These are phyloP conservation scores for Gonocerus acuteangulatus DNA, from an alignment of 2,888 invertebrate species.

Conservation along the genomic window DNA sequence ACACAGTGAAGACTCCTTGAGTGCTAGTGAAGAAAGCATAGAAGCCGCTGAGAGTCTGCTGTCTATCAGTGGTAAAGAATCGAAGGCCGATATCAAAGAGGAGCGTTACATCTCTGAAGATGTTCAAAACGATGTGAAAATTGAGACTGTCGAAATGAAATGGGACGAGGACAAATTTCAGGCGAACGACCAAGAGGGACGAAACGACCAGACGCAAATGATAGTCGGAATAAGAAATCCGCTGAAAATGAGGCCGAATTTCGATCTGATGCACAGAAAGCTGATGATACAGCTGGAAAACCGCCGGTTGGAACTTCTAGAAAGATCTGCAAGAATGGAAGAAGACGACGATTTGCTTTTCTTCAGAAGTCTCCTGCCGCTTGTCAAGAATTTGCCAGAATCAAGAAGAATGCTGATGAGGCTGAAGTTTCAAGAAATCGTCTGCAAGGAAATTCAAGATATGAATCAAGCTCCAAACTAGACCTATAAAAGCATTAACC, in stretches of 20 bases:
- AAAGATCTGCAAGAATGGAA: background rate
- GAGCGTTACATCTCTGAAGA: too few species aligned
- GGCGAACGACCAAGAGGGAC: too few species aligned
- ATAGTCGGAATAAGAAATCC: background rate
- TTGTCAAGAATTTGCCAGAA: constrained; percentile 40
- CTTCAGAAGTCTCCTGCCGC: constrained; percentile 43
- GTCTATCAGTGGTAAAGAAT: background rate
- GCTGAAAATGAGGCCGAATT: background rate
- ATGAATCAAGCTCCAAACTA: background rate
- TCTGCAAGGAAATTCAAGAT: constrained; percentile 38
- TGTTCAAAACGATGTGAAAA: too few species aligned
- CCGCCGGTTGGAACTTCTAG: background rate
- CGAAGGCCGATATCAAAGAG: background rate
- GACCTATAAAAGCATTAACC: too few species aligned
- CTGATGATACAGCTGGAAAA: background rate
- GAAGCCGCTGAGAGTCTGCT: background rate
- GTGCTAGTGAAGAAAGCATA: too few species aligned
- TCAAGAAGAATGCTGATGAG: constrained; percentile 43
- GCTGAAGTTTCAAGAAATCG: constrained; percentile 44
- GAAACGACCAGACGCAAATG: too few species aligned
- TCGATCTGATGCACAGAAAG: background rate
- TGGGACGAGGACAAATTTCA: too few species aligned
- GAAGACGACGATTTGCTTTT: constrained; percentile 44
- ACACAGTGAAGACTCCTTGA: too few species aligned
- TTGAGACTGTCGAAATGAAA: too few species aligned